Evolutionary conservation across 2,888 invertebrate genomes (phyloP).

Genomic region (Patella ulyssiponensis): DNA sequence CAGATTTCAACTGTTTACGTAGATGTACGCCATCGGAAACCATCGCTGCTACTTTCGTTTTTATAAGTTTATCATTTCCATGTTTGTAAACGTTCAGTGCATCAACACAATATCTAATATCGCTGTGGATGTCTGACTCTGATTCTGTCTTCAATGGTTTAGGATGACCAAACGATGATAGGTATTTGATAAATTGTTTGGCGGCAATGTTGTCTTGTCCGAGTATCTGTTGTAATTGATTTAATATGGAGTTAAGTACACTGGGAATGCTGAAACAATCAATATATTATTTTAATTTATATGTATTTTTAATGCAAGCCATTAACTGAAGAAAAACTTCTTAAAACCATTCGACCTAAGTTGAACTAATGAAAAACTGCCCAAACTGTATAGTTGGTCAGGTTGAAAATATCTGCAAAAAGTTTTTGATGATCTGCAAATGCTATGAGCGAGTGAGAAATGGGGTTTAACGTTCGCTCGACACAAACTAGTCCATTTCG

Average conservation of each 20-base stretch:
- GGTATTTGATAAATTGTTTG: constrained; percentile 49
- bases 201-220: constrained; percentile 47
- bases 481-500: too few species aligned
- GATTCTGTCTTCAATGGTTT: constrained; percentile 42
- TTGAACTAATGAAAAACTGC: too few species aligned
- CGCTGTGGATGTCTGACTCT: constrained; percentile 36
- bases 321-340: too few species aligned
- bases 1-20: not conserved
- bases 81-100: constrained; percentile 35
- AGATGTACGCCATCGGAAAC: constrained; percentile 17
- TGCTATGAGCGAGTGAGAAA: too few species aligned
- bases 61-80: constrained; percentile 31
- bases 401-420: too few species aligned
- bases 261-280: too few species aligned
- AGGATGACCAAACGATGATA: constrained; percentile 56
- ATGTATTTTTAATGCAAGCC: too few species aligned
- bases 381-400: too few species aligned
- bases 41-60: constrained; percentile 42
- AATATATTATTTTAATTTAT: too few species aligned
- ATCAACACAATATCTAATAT: constrained; percentile 28
- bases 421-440: too few species aligned
- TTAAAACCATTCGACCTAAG: too few species aligned
- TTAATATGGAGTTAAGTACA: constrained; percentile 1
- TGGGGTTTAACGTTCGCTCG: too few species aligned
- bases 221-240: constrained; percentile 43